Base-by-base conservation (phyloP, 2,797 vertebrate genomes). In the Coranthus polyacanthus region DNA sequence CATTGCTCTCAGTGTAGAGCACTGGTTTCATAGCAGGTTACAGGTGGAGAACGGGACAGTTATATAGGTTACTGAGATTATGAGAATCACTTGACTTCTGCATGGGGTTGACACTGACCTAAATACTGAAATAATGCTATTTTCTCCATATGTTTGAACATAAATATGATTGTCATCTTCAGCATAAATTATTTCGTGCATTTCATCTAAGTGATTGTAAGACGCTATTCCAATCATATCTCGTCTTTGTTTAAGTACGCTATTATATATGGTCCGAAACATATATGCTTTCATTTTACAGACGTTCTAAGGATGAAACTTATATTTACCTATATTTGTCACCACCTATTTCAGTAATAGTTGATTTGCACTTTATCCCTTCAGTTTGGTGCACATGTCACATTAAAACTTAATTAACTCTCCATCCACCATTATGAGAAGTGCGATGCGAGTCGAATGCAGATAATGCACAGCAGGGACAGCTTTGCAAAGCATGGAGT, bases 401-500 rank as follows among this genome's bases (percentile, higher is more conserved):
- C 52, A 79, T 78, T 83, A 86, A 81, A 88, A 82, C 72, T 74
- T 85, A 91, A 91, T 87, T 85, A 84, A 83, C 75, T 68, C 68
- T 72, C 79, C 44, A 56, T 79, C 75, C 64, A 16, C 77, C 64
- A 36, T 72, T 54, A 75, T 67, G 73, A 73, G 71, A 45, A 44
- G 70, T 49, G 73, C 9, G 72, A 72, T 72, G 58, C 67, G 81
- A 80, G 62, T 37, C 3, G 75, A 87, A 78, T 82, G 65, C 69
- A 32, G 56, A 87, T 89, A 79, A 72, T 17, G 24, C 68, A 15
- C 74, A 51, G 84, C 46, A 2, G 79, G 69, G 61, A 68, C 69
- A 68, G 78, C 69, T 58, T 68, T 68, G 80, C 57, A 32, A 54
- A 69, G 63, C 71, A 8, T 4, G 12, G 29, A 37, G 49, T 39